Evolutionary conservation across 2,888 invertebrate genomes (phyloP).

Genomic region (Ornithoptera alexandrae): DNA sequence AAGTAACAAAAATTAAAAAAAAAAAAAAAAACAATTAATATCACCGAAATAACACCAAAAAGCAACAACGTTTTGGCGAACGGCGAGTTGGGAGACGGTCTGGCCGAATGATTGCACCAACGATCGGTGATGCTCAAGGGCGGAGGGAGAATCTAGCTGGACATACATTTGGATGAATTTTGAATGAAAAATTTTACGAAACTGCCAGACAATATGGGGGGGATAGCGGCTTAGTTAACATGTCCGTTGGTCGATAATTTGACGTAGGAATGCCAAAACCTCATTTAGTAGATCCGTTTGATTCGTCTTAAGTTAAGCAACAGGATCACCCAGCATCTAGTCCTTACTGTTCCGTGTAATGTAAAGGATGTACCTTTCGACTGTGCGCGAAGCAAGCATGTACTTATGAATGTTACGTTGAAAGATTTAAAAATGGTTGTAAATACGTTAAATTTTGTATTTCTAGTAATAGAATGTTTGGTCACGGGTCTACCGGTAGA

Average conservation of each 20-base stretch:
- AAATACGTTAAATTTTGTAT: constrained; percentile 81
- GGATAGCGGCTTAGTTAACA: constrained; percentile 48
- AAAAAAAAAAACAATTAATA: constrained; percentile 43
- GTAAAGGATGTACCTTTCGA: constrained; percentile 74
- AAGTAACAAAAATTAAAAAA: constrained; percentile 38
- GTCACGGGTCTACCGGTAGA: constrained; percentile 67
- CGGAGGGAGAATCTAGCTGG: constrained; percentile 10
- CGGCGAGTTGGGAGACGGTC: constrained; percentile 28
- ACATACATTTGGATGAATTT: constrained; percentile 27
- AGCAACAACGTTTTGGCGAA: constrained; percentile 43
- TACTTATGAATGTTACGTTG: constrained; percentile 77
- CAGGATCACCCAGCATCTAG: constrained; percentile 59
- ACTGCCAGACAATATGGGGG: constrained; percentile 65
- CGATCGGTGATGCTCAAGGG: constrained; percentile 33
- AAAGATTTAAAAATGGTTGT: constrained; percentile 74
- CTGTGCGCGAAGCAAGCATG: constrained; percentile 71
- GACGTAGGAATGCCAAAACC: constrained; percentile 47
- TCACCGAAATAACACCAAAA: constrained; percentile 69
- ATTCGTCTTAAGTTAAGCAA: constrained; percentile 59
- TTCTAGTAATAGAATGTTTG: constrained; percentile 77
- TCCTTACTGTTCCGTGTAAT: constrained; percentile 60
- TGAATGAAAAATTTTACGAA: constrained; percentile 34
- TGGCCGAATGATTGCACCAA: constrained; percentile 26
- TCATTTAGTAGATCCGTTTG: constrained; percentile 36
- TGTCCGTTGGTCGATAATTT: constrained; percentile 39